Percentiles rank a stretch among this genome's conserved stretches.
Conservation (phyloP, 2,888 invertebrate genomes). For the Teinopalpus imperialis region DNA sequence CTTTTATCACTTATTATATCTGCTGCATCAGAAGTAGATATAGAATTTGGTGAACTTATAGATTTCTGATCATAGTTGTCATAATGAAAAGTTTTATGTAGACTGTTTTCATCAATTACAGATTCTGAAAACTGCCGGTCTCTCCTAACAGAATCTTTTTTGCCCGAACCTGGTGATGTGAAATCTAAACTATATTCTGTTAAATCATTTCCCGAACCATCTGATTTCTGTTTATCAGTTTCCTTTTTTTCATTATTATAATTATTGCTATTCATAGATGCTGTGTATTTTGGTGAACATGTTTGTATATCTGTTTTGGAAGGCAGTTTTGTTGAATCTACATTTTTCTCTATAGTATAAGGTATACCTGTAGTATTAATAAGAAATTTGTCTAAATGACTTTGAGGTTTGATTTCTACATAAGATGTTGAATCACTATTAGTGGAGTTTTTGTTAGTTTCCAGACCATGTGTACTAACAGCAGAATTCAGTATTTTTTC, state of each 20-base stretch:
- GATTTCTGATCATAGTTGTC: slow-evolving; percentile 56
- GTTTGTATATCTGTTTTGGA: slow-evolving; percentile 37
- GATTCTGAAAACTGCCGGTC: slow-evolving; percentile 30
- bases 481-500: slow-evolving; percentile 17
- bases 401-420: slow-evolving; percentile 63
- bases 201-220: slow-evolving; percentile 47
- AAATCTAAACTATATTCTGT: slow-evolving; percentile 70
- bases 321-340: slow-evolving; percentile 25
- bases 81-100: slow-evolving; percentile 37
- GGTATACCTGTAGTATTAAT: slow-evolving; percentile 59
- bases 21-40: slow-evolving; percentile 71
- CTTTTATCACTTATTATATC: slow-evolving; percentile 70
- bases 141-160: slow-evolving; percentile 35
- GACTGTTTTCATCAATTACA: slow-evolving; percentile 33
- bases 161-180: slow-evolving; percentile 46
- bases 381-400: slow-evolving; percentile 52
- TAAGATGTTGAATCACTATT: slow-evolving; percentile 74
- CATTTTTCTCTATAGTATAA: slow-evolving; percentile 35
- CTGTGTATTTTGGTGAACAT: slow-evolving; percentile 41
- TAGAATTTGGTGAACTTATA: slow-evolving; percentile 60
- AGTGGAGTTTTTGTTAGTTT: slow-evolving; percentile 45
- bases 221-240: slow-evolving; percentile 38
- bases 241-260: slow-evolving; percentile 36
- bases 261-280: slow-evolving; percentile 42
- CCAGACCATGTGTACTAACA: slow-evolving; percentile 41